Evolutionary conservation across 2,113 vertebrate genomes (phyloP).

Genomic region (Ginglymostoma cirratum): DNA sequence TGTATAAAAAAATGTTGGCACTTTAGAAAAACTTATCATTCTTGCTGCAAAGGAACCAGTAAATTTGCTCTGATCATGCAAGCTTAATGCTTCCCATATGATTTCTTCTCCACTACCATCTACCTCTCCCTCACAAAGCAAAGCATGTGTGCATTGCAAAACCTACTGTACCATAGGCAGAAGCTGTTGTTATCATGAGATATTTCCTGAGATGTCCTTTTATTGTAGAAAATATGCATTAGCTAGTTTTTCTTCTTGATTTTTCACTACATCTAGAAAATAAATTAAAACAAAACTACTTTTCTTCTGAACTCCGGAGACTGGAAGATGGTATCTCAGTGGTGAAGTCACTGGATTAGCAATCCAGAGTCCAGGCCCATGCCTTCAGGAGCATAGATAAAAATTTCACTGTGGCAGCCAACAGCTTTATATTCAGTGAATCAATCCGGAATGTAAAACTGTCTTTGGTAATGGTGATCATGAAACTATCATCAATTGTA

Average conservation of each 20-base stretch:
- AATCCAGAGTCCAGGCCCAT: no score
- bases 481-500: no score
- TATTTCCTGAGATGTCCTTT: neutral
- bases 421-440: no score
- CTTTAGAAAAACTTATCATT: neutral
- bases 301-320: no score
- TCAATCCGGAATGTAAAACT: no score
- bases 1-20: neutral
- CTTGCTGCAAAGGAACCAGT: neutral
- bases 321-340: no score
- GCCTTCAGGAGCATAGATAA: no score
- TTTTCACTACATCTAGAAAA: neutral
- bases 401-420: no score
- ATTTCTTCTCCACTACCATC: neutral
- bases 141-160: neutral
- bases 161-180: neutral
- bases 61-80: neutral
- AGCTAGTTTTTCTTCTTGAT: neutral
- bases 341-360: no score
- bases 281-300: no score
- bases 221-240: neutral
- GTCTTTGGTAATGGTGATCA: no score
- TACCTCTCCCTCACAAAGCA: neutral
- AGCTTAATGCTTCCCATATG: neutral
- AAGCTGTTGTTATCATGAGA: neutral